Percentiles rank a stretch among this genome's conserved stretches.
These are phyloP conservation scores for Ptyas mucosa DNA, from an alignment of 2,113 vertebrate genomes.

Conservation along the genomic window DNA sequence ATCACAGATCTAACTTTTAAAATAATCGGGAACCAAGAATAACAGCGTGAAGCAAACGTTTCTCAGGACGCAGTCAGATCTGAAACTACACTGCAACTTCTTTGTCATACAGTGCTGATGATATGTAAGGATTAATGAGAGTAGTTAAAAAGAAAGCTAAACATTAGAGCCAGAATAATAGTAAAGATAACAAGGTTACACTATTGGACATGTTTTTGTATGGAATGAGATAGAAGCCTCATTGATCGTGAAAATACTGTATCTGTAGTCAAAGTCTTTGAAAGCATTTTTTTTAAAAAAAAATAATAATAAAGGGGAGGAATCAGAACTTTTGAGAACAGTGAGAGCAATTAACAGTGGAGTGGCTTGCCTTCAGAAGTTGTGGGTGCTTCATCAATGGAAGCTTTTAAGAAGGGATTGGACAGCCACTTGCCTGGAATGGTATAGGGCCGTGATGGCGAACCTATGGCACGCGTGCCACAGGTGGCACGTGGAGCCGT, in stretches of 20 bases:
- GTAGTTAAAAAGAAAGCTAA: constrained; percentile 19
- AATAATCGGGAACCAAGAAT: not conserved
- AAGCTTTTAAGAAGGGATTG: not conserved
- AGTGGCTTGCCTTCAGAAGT: not conserved
- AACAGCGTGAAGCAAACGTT: not conserved
- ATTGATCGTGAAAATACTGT: constrained; percentile 32
- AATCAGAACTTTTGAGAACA: not conserved
- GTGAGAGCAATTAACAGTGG: not conserved
- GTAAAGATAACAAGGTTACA: constrained; percentile 30
- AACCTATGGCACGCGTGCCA: too few species aligned
- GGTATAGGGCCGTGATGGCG: too few species aligned
- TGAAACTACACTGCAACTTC: constrained; percentile 11
- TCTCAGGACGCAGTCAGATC: not conserved
- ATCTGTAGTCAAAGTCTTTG: constrained; percentile 33
- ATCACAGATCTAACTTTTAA: not conserved
- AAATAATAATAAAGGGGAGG: not conserved
- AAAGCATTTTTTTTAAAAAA: not conserved
- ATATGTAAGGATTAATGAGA: constrained; percentile 23
- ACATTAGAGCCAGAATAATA: constrained; percentile 17
- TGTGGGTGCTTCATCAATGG: not conserved
- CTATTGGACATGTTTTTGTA: constrained; percentile 38
- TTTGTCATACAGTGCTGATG: not conserved
- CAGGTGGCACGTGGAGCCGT: too few species aligned
- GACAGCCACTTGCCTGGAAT: not conserved
- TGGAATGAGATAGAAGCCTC: constrained; percentile 29